Percentiles rank a stretch among this genome's conserved stretches.
Conservation (phyloP, 2,113 vertebrate genomes). For the Myotis yumanensis region DNA sequence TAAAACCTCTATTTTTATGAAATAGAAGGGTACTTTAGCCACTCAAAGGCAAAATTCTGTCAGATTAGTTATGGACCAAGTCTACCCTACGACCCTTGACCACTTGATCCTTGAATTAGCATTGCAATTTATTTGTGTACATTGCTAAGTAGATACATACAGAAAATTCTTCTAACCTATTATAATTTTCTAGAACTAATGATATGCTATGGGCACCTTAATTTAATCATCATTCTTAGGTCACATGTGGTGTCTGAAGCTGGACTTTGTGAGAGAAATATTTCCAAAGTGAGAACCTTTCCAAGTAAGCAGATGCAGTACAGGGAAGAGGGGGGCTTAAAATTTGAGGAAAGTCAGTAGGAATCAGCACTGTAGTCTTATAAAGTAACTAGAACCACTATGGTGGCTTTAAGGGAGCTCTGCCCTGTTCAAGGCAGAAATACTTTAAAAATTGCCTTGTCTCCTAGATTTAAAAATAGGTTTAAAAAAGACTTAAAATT, state of each 20-base stretch:
- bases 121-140: neutral
- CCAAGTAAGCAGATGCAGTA: neutral
- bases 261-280: neutral
- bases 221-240: neutral
- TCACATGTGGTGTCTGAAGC: neutral
- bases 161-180: neutral
- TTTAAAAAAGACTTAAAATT: neutral
- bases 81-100: neutral
- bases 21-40: neutral
- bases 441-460: neutral
- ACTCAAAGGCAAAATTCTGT: neutral
- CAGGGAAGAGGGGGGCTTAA: neutral
- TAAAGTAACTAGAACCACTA: neutral
- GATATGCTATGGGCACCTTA: neutral
- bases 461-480: neutral
- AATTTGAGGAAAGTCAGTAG: neutral
- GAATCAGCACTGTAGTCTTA: neutral
- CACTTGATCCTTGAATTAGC: neutral
- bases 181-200: neutral
- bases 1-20: slow-evolving; percentile 12
- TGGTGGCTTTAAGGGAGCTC: neutral
- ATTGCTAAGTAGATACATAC: neutral
- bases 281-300: neutral
- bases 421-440: neutral
- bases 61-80: neutral